A percentile compares a stretch with the other conserved stretches of the same genome.
Evolutionary conservation across 1,140 invertebrate species (phyloP).

Genomic region (Lepidurus packardi): DNA sequence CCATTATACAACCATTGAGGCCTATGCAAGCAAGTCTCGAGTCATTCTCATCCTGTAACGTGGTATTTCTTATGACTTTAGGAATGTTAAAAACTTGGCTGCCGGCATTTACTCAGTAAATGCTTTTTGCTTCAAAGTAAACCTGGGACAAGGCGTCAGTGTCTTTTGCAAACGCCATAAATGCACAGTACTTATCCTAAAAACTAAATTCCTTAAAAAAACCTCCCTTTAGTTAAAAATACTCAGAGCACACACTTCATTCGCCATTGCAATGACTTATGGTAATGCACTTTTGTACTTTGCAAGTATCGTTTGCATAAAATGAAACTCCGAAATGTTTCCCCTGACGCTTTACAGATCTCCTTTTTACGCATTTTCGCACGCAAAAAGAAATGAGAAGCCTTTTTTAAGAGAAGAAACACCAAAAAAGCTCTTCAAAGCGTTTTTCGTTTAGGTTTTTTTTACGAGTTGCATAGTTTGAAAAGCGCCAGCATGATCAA

Average conservation of each 20-base stretch:
- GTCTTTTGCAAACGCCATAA: too few species aligned
- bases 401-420: neutral
- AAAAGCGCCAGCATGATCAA: neutral
- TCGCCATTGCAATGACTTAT: constrained; percentile 3
- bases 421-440: neutral
- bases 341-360: neutral
- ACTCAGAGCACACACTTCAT: neutral
- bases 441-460: constrained; percentile 1
- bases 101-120: neutral
- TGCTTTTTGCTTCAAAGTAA: too few species aligned
- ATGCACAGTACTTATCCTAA: too few species aligned
- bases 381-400: neutral
- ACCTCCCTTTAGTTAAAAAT: neutral
- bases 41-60: neutral
- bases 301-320: neutral
- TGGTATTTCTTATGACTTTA: neutral
- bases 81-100: constrained; percentile 3
- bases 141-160: too few species aligned
- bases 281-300: constrained; percentile 6
- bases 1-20: constrained; percentile 21
- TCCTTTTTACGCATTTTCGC: neutral
- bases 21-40: constrained; percentile 10
- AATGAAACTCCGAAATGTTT: neutral
- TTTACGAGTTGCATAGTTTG: neutral
- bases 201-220: neutral